Conservation (phyloP, 2,888 invertebrate genomes). For the Orthonychiurus folsomi region DNA sequence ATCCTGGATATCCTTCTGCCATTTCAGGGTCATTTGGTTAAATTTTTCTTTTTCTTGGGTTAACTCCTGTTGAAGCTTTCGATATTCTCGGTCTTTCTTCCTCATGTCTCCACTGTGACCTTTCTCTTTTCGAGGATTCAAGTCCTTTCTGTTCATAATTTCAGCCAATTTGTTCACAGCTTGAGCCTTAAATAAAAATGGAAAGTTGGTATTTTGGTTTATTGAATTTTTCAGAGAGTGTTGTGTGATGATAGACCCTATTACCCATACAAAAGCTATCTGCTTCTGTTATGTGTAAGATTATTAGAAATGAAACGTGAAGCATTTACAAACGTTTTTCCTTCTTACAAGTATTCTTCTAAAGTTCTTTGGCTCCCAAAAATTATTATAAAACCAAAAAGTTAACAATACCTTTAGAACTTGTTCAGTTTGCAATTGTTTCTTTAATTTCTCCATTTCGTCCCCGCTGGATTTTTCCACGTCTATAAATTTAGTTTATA, state of each 20-base stretch:
- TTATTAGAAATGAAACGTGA: too few species aligned
- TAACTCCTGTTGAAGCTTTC: slow-evolving; percentile 87
- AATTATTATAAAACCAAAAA: too few species aligned
- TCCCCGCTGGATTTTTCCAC: slow-evolving; percentile 54
- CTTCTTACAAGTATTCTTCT: too few species aligned
- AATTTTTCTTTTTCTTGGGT: slow-evolving; percentile 91
- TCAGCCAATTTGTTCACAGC: slow-evolving; percentile 96
- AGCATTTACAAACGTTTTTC: too few species aligned
- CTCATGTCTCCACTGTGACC: slow-evolving; percentile 69
- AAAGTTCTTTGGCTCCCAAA: too few species aligned
- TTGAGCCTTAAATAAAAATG: too few species aligned
- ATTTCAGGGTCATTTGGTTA: slow-evolving; percentile 72
- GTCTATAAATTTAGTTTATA: slow-evolving; percentile 37
- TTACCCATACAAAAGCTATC: too few species aligned
- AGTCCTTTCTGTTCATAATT: slow-evolving; percentile 86
- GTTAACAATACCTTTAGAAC: too few species aligned
- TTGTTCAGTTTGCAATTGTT: slow-evolving; percentile 76
- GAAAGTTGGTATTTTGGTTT: too few species aligned
- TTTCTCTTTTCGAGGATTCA: slow-evolving; percentile 47
- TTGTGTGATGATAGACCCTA: too few species aligned
- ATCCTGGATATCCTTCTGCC: slow-evolving; percentile 78
- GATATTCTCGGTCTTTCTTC: slow-evolving; percentile 89
- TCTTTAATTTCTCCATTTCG: slow-evolving; percentile 69
- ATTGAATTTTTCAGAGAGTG: too few species aligned
- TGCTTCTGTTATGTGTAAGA: too few species aligned